phyloP scores from a whole-genome alignment of 2,113 vertebrate species.

The Formicarius rufipectus region DNA sequence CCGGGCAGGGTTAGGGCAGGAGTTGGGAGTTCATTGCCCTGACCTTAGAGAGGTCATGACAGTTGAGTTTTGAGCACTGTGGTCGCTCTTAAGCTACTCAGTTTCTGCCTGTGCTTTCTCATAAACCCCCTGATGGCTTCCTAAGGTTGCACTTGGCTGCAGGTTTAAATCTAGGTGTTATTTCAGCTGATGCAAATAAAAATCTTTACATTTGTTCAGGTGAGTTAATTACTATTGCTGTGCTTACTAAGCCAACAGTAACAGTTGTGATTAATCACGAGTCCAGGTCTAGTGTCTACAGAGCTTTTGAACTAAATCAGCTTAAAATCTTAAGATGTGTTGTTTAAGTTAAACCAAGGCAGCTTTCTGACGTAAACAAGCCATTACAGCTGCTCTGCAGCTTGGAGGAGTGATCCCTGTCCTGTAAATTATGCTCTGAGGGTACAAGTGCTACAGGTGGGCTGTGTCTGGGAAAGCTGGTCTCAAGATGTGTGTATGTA shows the following conservation, averaged over 20 bases:
- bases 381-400: not conserved
- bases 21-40: not conserved
- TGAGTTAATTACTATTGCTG: not conserved
- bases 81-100: not conserved
- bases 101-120: not conserved
- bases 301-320: conserved; percentile 45
- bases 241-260: not conserved
- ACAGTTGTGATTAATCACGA: not conserved
- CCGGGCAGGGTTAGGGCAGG: not conserved
- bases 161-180: rapidly evolving
- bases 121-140: not conserved
- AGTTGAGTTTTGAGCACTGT: not conserved
- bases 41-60: rapidly evolving
- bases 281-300: not conserved
- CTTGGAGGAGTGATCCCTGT: not conserved
- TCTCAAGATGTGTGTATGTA: not conserved
- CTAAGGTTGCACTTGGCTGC: not conserved
- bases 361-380: conserved; percentile 18
- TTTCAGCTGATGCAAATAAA: not conserved
- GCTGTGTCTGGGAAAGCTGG: not conserved
- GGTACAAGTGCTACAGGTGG: not conserved
- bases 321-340: conserved; percentile 29
- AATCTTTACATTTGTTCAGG: not conserved
- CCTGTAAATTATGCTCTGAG: not conserved
- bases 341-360: conserved; percentile 13